A percentile compares a stretch with the other conserved stretches of the same genome.
Evolutionary conservation across 2,888 invertebrate species (phyloP).

Genomic region (Phortica magna): DNA sequence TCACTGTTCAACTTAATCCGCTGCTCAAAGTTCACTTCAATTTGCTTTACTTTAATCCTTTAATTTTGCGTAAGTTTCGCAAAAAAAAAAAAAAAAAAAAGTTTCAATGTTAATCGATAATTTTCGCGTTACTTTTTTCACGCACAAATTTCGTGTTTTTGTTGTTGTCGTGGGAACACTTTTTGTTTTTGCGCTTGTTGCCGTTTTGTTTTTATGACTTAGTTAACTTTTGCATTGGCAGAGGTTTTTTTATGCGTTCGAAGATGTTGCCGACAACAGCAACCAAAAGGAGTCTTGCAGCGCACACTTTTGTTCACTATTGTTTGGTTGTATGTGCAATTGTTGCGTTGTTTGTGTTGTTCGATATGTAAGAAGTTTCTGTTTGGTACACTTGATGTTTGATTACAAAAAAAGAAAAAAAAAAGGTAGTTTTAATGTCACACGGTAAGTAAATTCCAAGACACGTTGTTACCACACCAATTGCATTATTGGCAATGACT

Average conservation of each 20-base stretch:
- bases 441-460: conserved; percentile 36
- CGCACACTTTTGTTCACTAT: conserved; percentile 3
- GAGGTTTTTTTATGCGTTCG: not conserved
- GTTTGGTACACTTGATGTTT: not conserved
- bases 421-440: not conserved
- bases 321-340: not conserved
- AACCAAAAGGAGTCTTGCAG: conserved; percentile 24
- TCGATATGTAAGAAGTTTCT: not conserved
- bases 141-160: not conserved
- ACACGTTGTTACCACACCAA: conserved; percentile 78
- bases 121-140: not conserved
- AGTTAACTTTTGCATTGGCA: conserved; percentile 2
- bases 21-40: not conserved
- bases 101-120: too few relatives aligned
- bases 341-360: not conserved
- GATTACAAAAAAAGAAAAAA: not conserved
- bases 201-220: conserved; percentile 1
- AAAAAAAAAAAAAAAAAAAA: too few relatives aligned
- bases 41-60: not conserved
- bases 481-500: conserved; percentile 79
- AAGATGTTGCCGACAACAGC: not conserved
- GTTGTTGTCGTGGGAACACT: not conserved
- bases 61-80: not conserved
- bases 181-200: not conserved
- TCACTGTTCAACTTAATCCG: not conserved